Evolutionary conservation across 1,140 invertebrate genomes (phyloP).

Genomic region (Metaphire vulgaris): DNA sequence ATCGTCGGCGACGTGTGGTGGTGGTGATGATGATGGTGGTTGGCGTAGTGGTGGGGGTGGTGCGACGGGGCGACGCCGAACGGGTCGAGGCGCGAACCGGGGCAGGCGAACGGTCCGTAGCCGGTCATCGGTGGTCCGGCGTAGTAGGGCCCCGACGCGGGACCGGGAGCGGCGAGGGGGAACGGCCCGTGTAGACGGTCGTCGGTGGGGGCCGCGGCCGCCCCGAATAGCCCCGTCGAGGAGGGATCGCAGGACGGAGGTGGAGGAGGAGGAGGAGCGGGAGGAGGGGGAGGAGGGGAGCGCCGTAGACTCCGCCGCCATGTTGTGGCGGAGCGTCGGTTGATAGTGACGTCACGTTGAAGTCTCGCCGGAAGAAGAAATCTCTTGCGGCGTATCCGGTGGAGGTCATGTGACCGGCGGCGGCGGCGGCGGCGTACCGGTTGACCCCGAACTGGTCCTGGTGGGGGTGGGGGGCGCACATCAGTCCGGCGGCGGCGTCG

Average conservation of each 20-base stretch:
- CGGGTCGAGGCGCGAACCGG: background rate
- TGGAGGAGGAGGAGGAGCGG: slow-evolving; percentile 1
- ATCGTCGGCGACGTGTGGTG: background rate
- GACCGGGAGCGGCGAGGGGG: background rate
- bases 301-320: slow-evolving; percentile 34
- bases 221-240: slow-evolving; percentile 33
- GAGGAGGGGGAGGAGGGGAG: slow-evolving; percentile 1
- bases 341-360: background rate
- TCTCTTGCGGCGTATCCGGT: background rate
- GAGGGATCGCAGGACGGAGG: background rate
- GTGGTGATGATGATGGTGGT: background rate
- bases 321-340: background rate
- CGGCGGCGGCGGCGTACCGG: background rate
- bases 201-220: background rate
- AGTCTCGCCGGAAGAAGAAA: background rate
- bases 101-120: background rate
- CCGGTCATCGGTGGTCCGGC: background rate
- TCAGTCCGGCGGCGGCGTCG: background rate
- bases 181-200: background rate
- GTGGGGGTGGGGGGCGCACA: background rate
- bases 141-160: background rate
- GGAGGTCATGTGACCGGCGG: no score
- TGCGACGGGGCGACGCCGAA: background rate
- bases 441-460: slow-evolving; percentile 1
- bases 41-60: background rate